These are phyloP conservation scores for Clanis bilineata DNA, from an alignment of 2,888 invertebrate species.

Conservation along the genomic window DNA sequence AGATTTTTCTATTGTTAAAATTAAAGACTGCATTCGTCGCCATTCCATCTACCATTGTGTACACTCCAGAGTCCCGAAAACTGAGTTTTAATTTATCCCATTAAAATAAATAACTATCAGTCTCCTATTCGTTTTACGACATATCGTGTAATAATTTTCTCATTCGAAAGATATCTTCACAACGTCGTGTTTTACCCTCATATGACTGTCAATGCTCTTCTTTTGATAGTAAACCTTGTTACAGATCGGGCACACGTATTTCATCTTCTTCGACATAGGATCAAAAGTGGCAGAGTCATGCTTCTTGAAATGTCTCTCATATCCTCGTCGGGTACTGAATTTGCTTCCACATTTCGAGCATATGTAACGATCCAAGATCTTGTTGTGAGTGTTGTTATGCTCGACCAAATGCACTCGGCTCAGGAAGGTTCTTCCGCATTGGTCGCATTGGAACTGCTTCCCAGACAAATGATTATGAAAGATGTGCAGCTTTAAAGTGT, in stretches of 20 bases:
- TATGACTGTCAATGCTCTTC: slow-evolving; percentile 25
- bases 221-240: slow-evolving; percentile 23
- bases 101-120: too few species aligned
- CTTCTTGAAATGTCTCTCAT: slow-evolving; percentile 41
- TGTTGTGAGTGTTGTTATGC: slow-evolving; percentile 48
- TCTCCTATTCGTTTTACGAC: too few species aligned
- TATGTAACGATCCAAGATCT: slow-evolving; percentile 40
- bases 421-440: slow-evolving; percentile 49
- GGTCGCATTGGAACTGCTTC: slow-evolving; percentile 41
- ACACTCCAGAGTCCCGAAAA: too few species aligned
- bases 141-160: too few species aligned
- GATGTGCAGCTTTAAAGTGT: slow-evolving; percentile 41
- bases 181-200: slow-evolving; percentile 26
- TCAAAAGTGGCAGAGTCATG: slow-evolving; percentile 26
- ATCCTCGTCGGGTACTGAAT: slow-evolving; percentile 48
- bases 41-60: too few species aligned
- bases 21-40: too few species aligned
- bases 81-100: too few species aligned
- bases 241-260: slow-evolving; percentile 24
- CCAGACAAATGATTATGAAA: slow-evolving; percentile 35
- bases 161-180: not conserved
- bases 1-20: too few species aligned
- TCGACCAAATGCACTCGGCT: slow-evolving; percentile 42
- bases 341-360: slow-evolving; percentile 45
- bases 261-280: slow-evolving; percentile 15